phyloP scores from a whole-genome alignment of 2,888 invertebrate genomes.

The Erebia epiphron region DNA sequence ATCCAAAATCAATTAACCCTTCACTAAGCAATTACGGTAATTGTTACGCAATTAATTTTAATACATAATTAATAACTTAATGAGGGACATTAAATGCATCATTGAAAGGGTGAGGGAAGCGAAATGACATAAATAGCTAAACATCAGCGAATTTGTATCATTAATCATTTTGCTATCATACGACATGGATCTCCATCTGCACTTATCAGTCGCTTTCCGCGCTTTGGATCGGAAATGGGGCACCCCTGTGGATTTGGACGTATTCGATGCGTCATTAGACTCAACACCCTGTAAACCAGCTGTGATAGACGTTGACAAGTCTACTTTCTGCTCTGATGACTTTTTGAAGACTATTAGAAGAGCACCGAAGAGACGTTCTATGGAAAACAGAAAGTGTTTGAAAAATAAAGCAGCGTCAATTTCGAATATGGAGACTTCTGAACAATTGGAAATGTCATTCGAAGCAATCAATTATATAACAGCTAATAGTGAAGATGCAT shows the following conservation, averaged over 20 bases:
- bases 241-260: conserved; percentile 51
- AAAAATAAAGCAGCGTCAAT: conserved; percentile 49
- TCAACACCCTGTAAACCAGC: conserved; percentile 50
- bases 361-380: conserved; percentile 14
- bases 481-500: conserved; percentile 51
- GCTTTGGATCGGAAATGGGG: conserved; percentile 65
- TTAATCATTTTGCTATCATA: neutral
- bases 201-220: conserved; percentile 59
- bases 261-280: conserved; percentile 46
- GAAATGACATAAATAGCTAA: neutral
- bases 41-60: conserved; percentile 6
- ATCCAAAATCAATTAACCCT: conserved; percentile 12
- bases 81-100: neutral
- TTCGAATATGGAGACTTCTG: conserved; percentile 44
- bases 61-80: conserved; percentile 3
- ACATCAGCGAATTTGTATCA: neutral
- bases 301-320: conserved; percentile 50
- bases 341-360: conserved; percentile 50
- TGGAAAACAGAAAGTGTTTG: conserved; percentile 28
- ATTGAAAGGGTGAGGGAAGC: neutral
- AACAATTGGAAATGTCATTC: conserved; percentile 44
- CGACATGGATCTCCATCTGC: conserved; percentile 62
- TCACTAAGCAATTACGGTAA: conserved; percentile 4
- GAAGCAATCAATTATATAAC: conserved; percentile 48
- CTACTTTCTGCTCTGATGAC: conserved; percentile 64